Conservation (phyloP, 2,888 invertebrate species). For the Cephus nigrinus region DNA sequence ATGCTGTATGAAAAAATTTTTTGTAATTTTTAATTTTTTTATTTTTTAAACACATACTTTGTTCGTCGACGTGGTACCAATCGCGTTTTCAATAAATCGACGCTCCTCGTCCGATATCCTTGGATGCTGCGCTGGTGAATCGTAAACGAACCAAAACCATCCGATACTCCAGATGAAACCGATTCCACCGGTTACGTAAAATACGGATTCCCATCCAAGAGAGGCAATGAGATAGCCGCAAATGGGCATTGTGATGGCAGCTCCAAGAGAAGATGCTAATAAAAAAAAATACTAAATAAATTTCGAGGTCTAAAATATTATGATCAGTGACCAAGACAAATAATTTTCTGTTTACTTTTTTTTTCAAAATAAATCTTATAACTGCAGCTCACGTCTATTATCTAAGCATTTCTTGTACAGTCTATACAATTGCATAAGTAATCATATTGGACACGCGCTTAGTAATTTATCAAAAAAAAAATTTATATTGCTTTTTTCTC, state of each 20-base stretch:
- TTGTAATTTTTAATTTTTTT: background rate
- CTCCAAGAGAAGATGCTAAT: constrained; percentile 89
- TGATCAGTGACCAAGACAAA: background rate
- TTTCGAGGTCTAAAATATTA: background rate
- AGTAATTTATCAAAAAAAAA: background rate
- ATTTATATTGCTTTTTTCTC: constrained; percentile 46
- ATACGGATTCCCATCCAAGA: constrained; percentile 90
- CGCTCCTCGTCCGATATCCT: constrained; percentile 81
- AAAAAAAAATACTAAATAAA: background rate
- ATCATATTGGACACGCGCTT: background rate
- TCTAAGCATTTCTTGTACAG: background rate
- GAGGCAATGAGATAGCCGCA: constrained; percentile 84
- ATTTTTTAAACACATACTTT: constrained; percentile 48
- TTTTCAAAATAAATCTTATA: background rate
- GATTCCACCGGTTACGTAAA: constrained; percentile 84
- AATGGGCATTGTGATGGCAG: constrained; percentile 89
- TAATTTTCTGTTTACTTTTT: background rate
- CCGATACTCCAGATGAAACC: constrained; percentile 84
- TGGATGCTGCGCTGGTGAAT: constrained; percentile 85
- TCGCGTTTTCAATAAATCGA: constrained; percentile 77
- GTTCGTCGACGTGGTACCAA: constrained; percentile 73
- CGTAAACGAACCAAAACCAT: constrained; percentile 85
- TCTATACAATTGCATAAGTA: background rate
- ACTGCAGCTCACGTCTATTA: background rate
- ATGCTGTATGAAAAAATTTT: constrained; percentile 52